A percentile compares a stretch with the other conserved stretches of the same genome.
phyloP scores from a whole-genome alignment of 2,797 vertebrate genomes.

The Choloepus didactylus region DNA sequence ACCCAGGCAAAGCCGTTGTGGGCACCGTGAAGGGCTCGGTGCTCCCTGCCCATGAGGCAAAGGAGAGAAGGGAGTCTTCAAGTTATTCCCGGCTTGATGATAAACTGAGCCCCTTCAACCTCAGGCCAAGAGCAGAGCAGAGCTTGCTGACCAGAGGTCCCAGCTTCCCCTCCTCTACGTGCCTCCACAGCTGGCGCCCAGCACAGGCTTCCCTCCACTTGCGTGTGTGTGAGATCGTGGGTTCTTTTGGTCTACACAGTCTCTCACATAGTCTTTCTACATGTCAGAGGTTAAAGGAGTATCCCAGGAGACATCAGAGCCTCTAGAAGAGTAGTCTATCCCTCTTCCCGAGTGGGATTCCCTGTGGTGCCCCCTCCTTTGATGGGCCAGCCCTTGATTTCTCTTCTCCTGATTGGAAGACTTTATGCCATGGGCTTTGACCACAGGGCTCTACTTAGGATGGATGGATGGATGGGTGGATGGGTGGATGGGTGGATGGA shows the following conservation, averaged over 20 bases:
- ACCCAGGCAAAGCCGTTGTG: slow-evolving; percentile 65
- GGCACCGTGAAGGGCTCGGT: slow-evolving; percentile 58
- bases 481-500: not conserved
- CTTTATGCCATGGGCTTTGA: not conserved
- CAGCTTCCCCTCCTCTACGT: not conserved
- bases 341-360: not conserved
- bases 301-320: not conserved
- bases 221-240: rapidly evolving
- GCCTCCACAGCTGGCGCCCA: not conserved
- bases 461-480: not conserved
- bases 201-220: not conserved
- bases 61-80: not conserved
- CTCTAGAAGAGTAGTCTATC: not conserved
- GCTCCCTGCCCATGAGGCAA: slow-evolving; percentile 72
- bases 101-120: not conserved
- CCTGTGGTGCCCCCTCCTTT: not conserved
- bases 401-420: not conserved
- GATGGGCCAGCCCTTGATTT: not conserved
- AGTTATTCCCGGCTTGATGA: not conserved
- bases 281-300: not conserved
- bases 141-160: not conserved
- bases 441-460: not conserved
- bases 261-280: not conserved
- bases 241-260: not conserved
- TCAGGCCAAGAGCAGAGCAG: not conserved